Conservation (phyloP, 1,140 invertebrate genomes). For the Papilio xuthus region DNA sequence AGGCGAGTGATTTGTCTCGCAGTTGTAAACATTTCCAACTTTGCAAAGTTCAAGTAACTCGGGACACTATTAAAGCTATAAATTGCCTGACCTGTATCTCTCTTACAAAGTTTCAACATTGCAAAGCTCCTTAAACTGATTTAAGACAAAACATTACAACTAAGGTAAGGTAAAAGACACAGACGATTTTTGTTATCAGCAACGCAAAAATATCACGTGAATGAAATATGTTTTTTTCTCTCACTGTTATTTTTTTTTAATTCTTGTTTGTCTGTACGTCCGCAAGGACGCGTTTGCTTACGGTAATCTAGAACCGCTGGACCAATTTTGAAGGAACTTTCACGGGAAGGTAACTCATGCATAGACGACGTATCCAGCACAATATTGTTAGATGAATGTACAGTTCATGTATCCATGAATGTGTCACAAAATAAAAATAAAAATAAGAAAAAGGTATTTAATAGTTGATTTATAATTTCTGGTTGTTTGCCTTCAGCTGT, state of each 20-base stretch:
- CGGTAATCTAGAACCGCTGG: no score
- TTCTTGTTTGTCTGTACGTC: no score
- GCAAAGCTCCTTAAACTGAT: not conserved
- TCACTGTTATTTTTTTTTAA: no score
- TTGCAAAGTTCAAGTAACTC: conserved; percentile 5
- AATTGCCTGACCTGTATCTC: conserved; percentile 6
- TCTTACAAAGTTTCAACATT: not conserved
- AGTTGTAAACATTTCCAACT: conserved; percentile 14
- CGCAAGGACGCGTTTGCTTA: no score
- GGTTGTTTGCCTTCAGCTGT: not conserved
- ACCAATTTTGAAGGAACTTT: no score
- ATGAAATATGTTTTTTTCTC: no score
- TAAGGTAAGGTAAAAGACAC: not conserved
- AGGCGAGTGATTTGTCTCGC: not conserved
- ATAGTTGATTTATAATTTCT: conserved; percentile 12
- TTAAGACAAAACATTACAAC: not conserved
- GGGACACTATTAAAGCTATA: conserved; percentile 1
- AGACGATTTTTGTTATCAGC: no score
- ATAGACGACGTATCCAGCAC: no score
- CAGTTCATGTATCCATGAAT: no score
- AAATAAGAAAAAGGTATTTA: not conserved
- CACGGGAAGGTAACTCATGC: no score
- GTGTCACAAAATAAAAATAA: not conserved
- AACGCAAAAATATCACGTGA: no score
- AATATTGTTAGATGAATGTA: no score